These are phyloP conservation scores for Brachionus angularis DNA, from an alignment of 1,140 invertebrate genomes.

Conservation along the genomic window DNA sequence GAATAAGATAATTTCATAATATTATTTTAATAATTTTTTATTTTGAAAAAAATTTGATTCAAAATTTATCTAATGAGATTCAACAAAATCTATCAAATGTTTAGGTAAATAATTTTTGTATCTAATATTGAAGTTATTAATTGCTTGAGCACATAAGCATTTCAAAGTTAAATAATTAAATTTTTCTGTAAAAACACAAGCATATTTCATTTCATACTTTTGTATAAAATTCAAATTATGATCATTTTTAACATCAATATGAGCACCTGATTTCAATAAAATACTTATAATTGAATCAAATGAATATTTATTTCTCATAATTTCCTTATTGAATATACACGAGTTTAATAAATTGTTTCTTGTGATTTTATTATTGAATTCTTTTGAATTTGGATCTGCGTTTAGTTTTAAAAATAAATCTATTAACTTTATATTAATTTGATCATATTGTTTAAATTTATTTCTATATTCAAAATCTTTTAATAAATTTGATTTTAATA, in stretches of 20 bases:
- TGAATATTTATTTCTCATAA: background rate
- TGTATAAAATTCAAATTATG: background rate
- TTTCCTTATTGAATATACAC: background rate
- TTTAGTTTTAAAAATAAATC: background rate
- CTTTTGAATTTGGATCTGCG: conserved; percentile 7
- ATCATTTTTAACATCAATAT: conserved; percentile 23
- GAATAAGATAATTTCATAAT: background rate
- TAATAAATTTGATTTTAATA: conserved; percentile 1
- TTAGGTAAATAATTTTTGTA: conserved; percentile 16
- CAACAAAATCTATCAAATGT: conserved; percentile 27
- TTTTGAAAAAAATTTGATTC: conserved; percentile 1
- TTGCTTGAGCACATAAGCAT: conserved; percentile 8
- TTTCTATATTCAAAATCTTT: background rate
- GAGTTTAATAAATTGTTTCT: conserved; percentile 26
- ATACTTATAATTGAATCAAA: background rate
- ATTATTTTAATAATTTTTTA: background rate
- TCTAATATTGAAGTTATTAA: background rate
- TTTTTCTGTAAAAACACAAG: background rate
- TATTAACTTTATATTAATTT: background rate
- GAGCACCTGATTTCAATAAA: conserved; percentile 9
- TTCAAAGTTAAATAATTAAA: conserved; percentile 10
- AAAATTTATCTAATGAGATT: conserved; percentile 21
- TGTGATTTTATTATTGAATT: background rate
- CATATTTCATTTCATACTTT: conserved; percentile 17
- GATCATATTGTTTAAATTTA: background rate